Base-by-base conservation (phyloP, 2,888 invertebrate species). In the Liopterus haemorrhoidalis region DNA sequence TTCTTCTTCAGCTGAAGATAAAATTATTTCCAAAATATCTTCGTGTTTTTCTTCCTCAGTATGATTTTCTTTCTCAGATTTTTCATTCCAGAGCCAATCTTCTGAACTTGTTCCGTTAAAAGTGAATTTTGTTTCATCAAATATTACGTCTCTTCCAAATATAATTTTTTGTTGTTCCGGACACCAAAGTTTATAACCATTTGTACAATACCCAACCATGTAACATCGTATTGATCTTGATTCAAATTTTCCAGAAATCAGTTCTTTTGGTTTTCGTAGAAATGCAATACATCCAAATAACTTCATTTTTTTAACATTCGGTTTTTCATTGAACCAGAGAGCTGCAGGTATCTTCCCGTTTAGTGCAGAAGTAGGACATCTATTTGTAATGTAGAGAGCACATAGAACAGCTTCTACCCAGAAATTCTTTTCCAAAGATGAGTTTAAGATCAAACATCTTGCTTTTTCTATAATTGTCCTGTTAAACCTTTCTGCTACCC, bases 311-410 rank as follows among this genome's bases (percentile, higher is more conserved):
- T 59, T 54, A 36, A 60, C 21, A 48, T 53, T 20, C 12, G 60
- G 59, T 49, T 58, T 64, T 52, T 54, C 58, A 44, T 33, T 48
- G 52, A 59, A 53, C 62, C 62, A 65, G 50, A 61, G 41, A 41
- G 61, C 61, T 46, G 49, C 64, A 49, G 64, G 64, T 48, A 63
- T 63, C 55, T 59, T 58, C 25, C 31, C 22, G 22, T 44, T 5
- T 11, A 63, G 41, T 16, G 59, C 59, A 54, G 48, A 55, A 37
- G 58, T 63, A 14, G 61, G 61, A 6, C 49, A 51, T 43, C 55
- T 44, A 51, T 65, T 66, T 14, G 62, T 58, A 20, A 66, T 51
- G 51, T 61, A 59, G 19, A 56, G 54, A 24, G 61, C 61, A 31
- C 61, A 59, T 36, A 59, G 49, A 11, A 63, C 58, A 24, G 62